Conservation (phyloP, 2,797 vertebrate species). For the Kryptolebias ocellatus region DNA sequence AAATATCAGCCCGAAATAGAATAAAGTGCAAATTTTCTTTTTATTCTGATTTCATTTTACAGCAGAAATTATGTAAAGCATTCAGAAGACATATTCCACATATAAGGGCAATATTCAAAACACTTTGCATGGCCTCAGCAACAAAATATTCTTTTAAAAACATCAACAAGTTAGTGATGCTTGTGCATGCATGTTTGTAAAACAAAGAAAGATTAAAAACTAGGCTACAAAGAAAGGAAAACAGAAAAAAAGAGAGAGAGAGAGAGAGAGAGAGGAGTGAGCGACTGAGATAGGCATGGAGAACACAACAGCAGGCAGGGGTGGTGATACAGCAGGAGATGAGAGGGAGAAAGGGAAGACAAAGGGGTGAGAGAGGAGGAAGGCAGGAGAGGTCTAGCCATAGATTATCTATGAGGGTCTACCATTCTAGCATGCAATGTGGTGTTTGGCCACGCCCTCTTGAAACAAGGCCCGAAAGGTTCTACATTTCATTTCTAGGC, state of each 20-base stretch:
- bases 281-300: conserved; percentile 78
- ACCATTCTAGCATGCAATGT: conserved; percentile 99
- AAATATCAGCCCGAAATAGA: conserved; percentile 43
- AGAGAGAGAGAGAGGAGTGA: conserved; percentile 58
- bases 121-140: conserved; percentile 99
- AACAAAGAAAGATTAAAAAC: conserved; percentile 87
- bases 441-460: conserved; percentile 91
- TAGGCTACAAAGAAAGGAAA: conserved; percentile 75
- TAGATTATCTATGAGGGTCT: conserved; percentile 85
- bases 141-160: conserved; percentile 96
- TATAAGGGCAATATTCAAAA: conserved; percentile 99
- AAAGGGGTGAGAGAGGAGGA: conserved; percentile 66
- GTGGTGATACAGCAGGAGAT: conserved; percentile 70
- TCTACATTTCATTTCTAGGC: conserved; percentile 74
- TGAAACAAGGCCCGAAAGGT: conserved; percentile 87
- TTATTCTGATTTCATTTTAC: conserved; percentile 99
- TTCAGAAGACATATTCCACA: conserved; percentile 99
- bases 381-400: conserved; percentile 85
- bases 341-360: conserved; percentile 60
- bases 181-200: conserved; percentile 99
- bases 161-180: conserved; percentile 99
- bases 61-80: conserved; percentile 99
- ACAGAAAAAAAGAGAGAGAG: conserved; percentile 2
- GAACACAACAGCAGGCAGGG: conserved; percentile 80
- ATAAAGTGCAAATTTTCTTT: conserved; percentile 85